phyloP scores from a whole-genome alignment of 2,797 vertebrate genomes.

The Clarias platycephalus region DNA sequence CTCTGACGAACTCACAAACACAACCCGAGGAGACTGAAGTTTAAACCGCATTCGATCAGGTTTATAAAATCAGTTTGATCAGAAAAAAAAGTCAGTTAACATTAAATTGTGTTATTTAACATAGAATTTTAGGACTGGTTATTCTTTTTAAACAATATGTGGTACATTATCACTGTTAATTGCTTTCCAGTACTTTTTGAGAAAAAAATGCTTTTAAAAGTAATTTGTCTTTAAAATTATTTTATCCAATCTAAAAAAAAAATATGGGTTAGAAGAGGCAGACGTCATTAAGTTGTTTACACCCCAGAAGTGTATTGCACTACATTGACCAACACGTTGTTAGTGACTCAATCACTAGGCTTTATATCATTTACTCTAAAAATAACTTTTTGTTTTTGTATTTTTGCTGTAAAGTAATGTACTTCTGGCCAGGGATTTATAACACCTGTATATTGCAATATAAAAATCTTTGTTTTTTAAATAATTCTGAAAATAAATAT shows the following conservation, averaged over 20 bases:
- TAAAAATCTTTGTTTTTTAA: no score
- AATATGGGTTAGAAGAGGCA: neutral
- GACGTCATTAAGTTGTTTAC: neutral
- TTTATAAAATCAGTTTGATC: neutral
- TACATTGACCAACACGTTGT: neutral
- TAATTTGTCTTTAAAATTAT: neutral
- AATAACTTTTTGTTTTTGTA: neutral
- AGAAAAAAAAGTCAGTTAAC: neutral
- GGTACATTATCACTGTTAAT: neutral
- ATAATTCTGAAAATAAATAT: no score
- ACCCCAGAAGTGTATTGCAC: neutral
- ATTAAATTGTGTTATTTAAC: neutral
- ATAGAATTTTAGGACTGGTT: neutral
- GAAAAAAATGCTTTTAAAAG: neutral
- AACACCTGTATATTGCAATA: no score
- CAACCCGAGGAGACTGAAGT: neutral
- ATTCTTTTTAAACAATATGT: neutral
- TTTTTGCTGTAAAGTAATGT: neutral
- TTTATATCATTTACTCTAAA: neutral
- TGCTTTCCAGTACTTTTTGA: neutral
- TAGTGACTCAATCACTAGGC: no score
- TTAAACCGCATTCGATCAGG: neutral
- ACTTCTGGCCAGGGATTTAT: no score
- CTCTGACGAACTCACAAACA: conserved; percentile 40
- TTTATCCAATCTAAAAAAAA: neutral